These are phyloP conservation scores for Bradypodion ventrale DNA, from an alignment of 2,797 vertebrate genomes.

Conservation along the genomic window DNA sequence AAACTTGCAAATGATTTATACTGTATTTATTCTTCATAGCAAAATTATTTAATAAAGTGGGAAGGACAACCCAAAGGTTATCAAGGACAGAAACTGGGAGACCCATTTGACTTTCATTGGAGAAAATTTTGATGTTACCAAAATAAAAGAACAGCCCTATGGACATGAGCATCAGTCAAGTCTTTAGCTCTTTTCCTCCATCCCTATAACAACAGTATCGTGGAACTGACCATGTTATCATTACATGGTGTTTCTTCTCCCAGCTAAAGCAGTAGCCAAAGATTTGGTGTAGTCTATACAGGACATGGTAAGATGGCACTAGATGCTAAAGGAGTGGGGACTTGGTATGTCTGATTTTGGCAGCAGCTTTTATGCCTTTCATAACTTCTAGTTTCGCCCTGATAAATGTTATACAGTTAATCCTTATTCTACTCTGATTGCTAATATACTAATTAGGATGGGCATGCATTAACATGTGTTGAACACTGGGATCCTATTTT, in stretches of 20 bases:
- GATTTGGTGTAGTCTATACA: neutral
- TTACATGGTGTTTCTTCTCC: neutral
- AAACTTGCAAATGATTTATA: slow-evolving; percentile 1
- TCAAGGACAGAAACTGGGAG: neutral
- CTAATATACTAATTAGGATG: neutral
- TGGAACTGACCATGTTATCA: neutral
- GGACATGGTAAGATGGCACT: neutral
- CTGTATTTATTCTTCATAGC: neutral
- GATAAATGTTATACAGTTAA: neutral
- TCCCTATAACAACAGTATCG: too few species aligned
- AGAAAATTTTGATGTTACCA: neutral
- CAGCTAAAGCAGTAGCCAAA: neutral
- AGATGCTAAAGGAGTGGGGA: neutral
- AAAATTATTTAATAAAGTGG: neutral
- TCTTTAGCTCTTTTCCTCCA: too few species aligned
- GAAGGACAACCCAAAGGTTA: neutral
- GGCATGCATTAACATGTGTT: neutral
- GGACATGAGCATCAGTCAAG: neutral
- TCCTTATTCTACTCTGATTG: neutral
- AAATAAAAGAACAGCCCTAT: neutral
- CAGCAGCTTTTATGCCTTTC: neutral
- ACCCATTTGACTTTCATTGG: neutral
- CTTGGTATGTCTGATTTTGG: neutral
- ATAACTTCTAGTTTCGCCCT: neutral
- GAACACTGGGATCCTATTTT: neutral